These are phyloP conservation scores for Coleophora flavipennella DNA, from an alignment of 2,888 invertebrate species.

Conservation along the genomic window DNA sequence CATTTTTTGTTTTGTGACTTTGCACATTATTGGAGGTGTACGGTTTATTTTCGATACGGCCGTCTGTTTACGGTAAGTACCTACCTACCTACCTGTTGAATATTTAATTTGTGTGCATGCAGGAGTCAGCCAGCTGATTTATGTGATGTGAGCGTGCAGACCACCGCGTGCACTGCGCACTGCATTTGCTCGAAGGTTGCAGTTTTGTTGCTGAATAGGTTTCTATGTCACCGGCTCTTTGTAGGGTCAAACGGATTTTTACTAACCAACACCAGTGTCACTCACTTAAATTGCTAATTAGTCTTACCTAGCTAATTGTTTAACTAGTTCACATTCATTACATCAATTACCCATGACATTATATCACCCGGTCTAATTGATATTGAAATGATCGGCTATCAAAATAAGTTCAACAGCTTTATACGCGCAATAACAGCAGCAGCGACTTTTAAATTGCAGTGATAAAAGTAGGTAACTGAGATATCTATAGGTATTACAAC, in stretches of 20 bases:
- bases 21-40: constrained; percentile 54
- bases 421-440: too few species aligned
- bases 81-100: too few species aligned
- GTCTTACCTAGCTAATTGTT: constrained; percentile 11
- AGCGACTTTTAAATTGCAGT: too few species aligned
- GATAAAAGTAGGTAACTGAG: too few species aligned
- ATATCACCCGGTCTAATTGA: constrained; percentile 3
- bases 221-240: constrained; percentile 37
- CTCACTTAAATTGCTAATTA: constrained; percentile 19
- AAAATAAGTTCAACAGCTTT: too few species aligned
- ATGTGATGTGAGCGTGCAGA: constrained; percentile 43
- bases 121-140: constrained; percentile 52
- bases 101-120: constrained; percentile 51
- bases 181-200: constrained; percentile 58
- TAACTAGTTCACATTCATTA: constrained; percentile 10
- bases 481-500: too few species aligned
- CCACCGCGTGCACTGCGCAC: constrained; percentile 49
- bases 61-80: constrained; percentile 64
- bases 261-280: constrained; percentile 20
- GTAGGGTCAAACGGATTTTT: constrained; percentile 24
- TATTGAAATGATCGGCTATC: neutral
- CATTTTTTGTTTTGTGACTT: constrained; percentile 45
- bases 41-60: constrained; percentile 55
- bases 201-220: constrained; percentile 34
- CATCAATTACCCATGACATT: constrained; percentile 10